These are phyloP conservation scores for Siderastrea siderea DNA, from an alignment of 92 coral and sea anemone species.

Conservation along the genomic window DNA sequence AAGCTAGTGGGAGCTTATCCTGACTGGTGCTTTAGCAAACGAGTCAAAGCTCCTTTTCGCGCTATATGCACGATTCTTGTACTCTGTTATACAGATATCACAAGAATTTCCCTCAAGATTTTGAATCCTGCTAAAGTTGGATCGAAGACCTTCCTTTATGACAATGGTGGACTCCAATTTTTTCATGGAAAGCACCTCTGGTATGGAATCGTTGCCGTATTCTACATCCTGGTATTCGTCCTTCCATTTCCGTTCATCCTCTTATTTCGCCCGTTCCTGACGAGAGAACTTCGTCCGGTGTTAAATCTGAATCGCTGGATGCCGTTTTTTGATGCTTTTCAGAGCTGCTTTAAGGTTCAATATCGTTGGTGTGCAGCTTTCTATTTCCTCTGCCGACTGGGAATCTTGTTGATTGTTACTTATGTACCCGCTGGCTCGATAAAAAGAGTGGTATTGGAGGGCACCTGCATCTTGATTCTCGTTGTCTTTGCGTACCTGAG, in stretches of 20 bases:
- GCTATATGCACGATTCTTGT: conserved; percentile 95
- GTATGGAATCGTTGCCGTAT: conserved; percentile 80
- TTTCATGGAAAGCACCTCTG: conserved; percentile 78
- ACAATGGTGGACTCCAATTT: conserved; percentile 76
- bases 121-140: conserved; percentile 69
- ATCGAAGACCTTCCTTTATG: conserved; percentile 58
- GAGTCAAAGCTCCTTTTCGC: conserved; percentile 85
- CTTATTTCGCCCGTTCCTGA: conserved; percentile 83
- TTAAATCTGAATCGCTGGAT: conserved; percentile 81
- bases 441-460: conserved; percentile 70
- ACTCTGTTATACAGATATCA: conserved; percentile 89
- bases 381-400: conserved; percentile 88
- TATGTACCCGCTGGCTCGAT: conserved; percentile 59
- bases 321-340: conserved; percentile 89
- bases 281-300: conserved; percentile 77
- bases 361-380: conserved; percentile 98
- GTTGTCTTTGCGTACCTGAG: conserved; percentile 74
- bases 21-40: conserved; percentile 82
- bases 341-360: conserved; percentile 89
- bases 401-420: conserved; percentile 57
- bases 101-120: conserved; percentile 80
- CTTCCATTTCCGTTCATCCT: conserved; percentile 89
- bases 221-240: conserved; percentile 77
- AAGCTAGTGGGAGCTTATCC: conserved; percentile 78
- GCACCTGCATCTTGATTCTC: conserved; percentile 78